These are phyloP conservation scores for Sarcophilus harrisii DNA, from an alignment of 2,797 vertebrate genomes.

Conservation along the genomic window DNA sequence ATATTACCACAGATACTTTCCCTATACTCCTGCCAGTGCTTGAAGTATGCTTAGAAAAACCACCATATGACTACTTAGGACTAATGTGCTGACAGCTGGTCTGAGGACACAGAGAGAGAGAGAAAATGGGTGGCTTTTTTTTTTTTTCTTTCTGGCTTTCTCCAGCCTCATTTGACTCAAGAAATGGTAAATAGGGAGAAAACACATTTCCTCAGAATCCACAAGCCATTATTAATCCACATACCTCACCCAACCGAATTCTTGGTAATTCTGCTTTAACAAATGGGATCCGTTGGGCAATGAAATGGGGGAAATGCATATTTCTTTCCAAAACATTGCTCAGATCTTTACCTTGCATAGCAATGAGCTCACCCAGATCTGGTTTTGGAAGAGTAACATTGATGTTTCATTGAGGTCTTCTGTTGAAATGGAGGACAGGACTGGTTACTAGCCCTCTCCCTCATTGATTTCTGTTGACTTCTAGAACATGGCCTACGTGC, in stretches of 20 bases:
- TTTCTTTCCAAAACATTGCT: neutral
- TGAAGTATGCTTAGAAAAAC: conserved; percentile 32
- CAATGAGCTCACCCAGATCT: neutral
- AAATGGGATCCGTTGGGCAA: conserved; percentile 3
- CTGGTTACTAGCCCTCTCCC: neutral
- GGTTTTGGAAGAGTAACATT: neutral
- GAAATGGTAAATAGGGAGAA: conserved; percentile 3
- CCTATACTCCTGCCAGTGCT: conserved; percentile 54
- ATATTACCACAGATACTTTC: conserved; percentile 66
- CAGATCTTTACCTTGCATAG: neutral
- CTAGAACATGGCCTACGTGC: neutral
- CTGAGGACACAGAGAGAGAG: neutral
- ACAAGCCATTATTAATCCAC: neutral
- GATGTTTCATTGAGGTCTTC: neutral
- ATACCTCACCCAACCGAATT: neutral
- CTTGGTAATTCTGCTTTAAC: neutral
- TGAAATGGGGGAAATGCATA: conserved; percentile 11
- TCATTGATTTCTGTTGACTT: neutral
- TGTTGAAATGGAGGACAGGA: neutral
- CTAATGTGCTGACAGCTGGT: neutral
- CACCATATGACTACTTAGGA: neutral
- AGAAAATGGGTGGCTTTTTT: neutral
- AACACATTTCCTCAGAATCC: conserved; percentile 14
- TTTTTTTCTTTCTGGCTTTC: neutral
- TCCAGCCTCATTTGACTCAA: conserved; percentile 12